Percentiles rank a stretch among this genome's conserved stretches.
phyloP scores from a whole-genome alignment of 2,113 vertebrate species.

The Poeciliopsis prolifica region DNA sequence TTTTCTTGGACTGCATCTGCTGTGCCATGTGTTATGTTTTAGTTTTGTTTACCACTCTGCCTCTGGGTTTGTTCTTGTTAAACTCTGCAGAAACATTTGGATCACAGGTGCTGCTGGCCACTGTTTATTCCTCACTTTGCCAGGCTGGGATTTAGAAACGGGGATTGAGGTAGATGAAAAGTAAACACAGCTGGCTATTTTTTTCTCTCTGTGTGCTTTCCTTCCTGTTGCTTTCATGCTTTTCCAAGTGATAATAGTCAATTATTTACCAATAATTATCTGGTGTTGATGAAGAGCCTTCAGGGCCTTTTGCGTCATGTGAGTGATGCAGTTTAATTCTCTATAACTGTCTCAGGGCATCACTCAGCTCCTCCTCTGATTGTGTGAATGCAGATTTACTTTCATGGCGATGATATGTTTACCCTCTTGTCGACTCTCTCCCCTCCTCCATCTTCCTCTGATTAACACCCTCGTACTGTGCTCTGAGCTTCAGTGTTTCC shows the following conservation, averaged over 20 bases:
- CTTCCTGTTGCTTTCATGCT: slow-evolving; percentile 26
- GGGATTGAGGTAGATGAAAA: slow-evolving; percentile 48
- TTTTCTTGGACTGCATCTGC: too few species aligned
- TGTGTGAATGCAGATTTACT: slow-evolving; percentile 35
- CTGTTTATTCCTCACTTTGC: slow-evolving; percentile 61
- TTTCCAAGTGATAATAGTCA: slow-evolving; percentile 16
- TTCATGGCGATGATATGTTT: slow-evolving; percentile 59
- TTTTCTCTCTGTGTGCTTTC: slow-evolving; percentile 22
- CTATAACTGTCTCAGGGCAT: slow-evolving; percentile 10
- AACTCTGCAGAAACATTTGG: slow-evolving; percentile 7
- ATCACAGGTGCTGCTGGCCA: slow-evolving; percentile 43
- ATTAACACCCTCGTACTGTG: slow-evolving; percentile 45
- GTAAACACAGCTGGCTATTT: slow-evolving; percentile 71
- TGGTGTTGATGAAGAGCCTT: slow-evolving; percentile 9
- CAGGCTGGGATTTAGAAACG: slow-evolving; percentile 58
- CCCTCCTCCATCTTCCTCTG: slow-evolving; percentile 10
- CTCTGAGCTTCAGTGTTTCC: slow-evolving; percentile 58
- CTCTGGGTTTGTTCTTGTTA: slow-evolving; percentile 15
- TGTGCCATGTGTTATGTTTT: not conserved
- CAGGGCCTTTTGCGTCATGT: slow-evolving; percentile 19
- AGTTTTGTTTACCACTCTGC: not conserved
- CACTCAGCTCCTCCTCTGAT: slow-evolving; percentile 9
- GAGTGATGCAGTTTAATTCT: slow-evolving; percentile 15
- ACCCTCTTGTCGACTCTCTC: slow-evolving; percentile 20
- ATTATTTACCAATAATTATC: slow-evolving; percentile 24